These are phyloP conservation scores for Parauchenoglanis punctatus DNA, from an alignment of 2,797 vertebrate species.

Conservation along the genomic window DNA sequence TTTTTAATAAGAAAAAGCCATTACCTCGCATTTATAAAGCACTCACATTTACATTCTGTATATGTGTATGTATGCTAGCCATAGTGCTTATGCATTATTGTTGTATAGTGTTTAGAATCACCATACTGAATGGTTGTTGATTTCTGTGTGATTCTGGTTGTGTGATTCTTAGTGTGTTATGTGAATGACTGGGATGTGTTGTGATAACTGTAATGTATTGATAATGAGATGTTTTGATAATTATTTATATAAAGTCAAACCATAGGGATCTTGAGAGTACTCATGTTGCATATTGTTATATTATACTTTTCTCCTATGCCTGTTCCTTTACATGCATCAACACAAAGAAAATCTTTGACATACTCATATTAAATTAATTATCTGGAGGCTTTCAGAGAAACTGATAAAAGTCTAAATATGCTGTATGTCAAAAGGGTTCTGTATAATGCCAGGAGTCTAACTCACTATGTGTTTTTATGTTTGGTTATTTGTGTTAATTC, in stretches of 20 bases:
- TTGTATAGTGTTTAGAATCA: slow-evolving; percentile 70
- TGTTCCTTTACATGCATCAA: slow-evolving; percentile 60
- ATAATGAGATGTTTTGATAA: slow-evolving; percentile 64
- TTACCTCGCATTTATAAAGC: slow-evolving; percentile 70
- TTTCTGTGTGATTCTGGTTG: slow-evolving; percentile 55
- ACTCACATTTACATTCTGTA: slow-evolving; percentile 72
- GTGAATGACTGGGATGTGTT: slow-evolving; percentile 68
- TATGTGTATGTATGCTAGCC: slow-evolving; percentile 78
- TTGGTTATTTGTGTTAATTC: slow-evolving; percentile 48
- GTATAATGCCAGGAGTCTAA: slow-evolving; percentile 38
- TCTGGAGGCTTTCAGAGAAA: slow-evolving; percentile 32
- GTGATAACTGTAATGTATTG: slow-evolving; percentile 51
- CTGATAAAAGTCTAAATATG: slow-evolving; percentile 11
- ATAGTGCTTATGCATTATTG: slow-evolving; percentile 67
- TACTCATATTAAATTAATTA: slow-evolving; percentile 27
- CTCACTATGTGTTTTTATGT: slow-evolving; percentile 44
- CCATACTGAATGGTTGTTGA: slow-evolving; percentile 58
- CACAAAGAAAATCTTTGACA: slow-evolving; percentile 46
- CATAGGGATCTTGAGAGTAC: slow-evolving; percentile 63
- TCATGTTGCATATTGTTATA: slow-evolving; percentile 57
- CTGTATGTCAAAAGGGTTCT: slow-evolving; percentile 39
- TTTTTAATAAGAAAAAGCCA: slow-evolving; percentile 71
- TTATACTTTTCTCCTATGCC: slow-evolving; percentile 53
- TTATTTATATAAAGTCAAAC: slow-evolving; percentile 79
- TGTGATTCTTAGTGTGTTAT: slow-evolving; percentile 62